phyloP scores from a whole-genome alignment of 2,113 vertebrate species.

The Lasiurus cinereus region DNA sequence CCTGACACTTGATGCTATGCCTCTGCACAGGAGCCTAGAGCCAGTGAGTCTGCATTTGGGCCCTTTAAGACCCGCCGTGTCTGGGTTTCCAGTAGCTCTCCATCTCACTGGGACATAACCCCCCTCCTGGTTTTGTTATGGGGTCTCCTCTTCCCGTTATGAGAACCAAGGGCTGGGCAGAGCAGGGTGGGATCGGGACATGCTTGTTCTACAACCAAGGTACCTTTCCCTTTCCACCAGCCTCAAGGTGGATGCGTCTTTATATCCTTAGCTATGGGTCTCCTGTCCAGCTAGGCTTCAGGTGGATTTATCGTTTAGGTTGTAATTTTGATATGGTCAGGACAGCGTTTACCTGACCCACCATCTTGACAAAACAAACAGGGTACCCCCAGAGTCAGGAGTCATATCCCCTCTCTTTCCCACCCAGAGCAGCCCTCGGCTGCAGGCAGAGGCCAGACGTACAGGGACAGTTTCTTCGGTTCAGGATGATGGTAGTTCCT shows the following conservation, averaged over 20 bases:
- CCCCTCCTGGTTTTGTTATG: not conserved
- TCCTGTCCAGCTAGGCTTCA: not conserved
- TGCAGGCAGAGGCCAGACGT: not conserved
- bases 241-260: not conserved
- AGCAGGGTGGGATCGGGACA: not conserved
- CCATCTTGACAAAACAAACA: not conserved
- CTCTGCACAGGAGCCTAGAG: not conserved
- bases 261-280: not conserved
- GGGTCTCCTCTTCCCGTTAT: not conserved
- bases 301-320: not conserved
- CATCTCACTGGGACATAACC: not conserved
- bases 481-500: not conserved
- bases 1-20: too few relatives aligned
- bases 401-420: not conserved
- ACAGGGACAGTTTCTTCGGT: not conserved
- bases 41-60: not conserved
- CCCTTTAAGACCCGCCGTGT: not conserved
- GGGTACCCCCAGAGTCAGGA: not conserved
- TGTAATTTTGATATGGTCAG: not conserved
- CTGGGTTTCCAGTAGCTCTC: not conserved
- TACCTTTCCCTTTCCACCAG: too few relatives aligned
- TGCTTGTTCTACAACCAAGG: not conserved
- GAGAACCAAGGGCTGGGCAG: not conserved
- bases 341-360: not conserved
- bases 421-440: not conserved